phyloP scores from a whole-genome alignment of 2,113 vertebrate species.

The Argyrosomus japonicus region DNA sequence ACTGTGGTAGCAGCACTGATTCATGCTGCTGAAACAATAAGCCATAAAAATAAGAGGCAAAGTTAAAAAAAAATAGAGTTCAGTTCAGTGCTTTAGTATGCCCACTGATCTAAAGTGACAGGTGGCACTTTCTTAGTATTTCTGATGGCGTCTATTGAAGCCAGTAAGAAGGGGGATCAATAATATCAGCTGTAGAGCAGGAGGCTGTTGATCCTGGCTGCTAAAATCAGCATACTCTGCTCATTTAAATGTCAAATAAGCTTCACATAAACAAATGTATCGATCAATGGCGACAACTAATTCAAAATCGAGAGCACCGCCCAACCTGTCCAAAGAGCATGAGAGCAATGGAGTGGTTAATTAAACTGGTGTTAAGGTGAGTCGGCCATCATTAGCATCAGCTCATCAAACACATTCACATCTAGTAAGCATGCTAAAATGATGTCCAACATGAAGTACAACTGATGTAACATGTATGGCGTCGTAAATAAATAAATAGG shows the following conservation, averaged over 20 bases:
- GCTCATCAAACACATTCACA: not conserved
- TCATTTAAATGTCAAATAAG: not conserved
- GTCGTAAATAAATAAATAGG: not conserved
- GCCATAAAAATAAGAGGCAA: not conserved
- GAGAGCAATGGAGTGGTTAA: not conserved
- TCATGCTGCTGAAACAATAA: not conserved
- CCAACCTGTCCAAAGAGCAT: conserved; percentile 5
- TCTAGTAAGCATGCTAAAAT: no score
- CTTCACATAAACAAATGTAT: not conserved
- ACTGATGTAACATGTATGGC: not conserved
- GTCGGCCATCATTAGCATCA: not conserved
- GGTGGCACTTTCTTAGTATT: not conserved
- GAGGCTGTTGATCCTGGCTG: not conserved
- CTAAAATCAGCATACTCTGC: not conserved
- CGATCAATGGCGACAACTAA: not conserved
- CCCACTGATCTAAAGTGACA: not conserved
- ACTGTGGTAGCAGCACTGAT: not conserved
- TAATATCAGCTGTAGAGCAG: conserved; percentile 14
- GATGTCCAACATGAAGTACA: not conserved
- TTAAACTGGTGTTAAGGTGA: not conserved
- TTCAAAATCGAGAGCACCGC: not conserved
- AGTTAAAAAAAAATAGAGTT: not conserved
- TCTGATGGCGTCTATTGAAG: not conserved
- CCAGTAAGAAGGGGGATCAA: conserved; percentile 8
- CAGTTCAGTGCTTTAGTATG: not conserved